Percentiles rank a stretch among this genome's conserved stretches.
phyloP scores from a whole-genome alignment of 2,113 vertebrate species.

The Perca schrenkii region DNA sequence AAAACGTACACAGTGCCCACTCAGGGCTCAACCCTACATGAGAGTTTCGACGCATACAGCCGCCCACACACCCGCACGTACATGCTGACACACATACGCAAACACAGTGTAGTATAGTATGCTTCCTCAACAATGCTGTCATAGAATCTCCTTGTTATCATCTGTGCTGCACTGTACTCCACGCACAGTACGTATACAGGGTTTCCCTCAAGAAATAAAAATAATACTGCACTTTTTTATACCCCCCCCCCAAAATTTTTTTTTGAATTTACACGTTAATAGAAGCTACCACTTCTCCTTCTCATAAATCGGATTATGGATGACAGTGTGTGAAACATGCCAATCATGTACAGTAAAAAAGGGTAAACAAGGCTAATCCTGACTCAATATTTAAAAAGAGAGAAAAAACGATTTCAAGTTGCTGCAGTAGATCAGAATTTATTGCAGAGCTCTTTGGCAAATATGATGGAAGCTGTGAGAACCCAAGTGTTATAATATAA shows the following conservation, averaged over 20 bases:
- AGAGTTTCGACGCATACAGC: constrained; percentile 63
- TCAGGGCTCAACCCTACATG: constrained; percentile 41
- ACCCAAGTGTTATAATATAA: constrained; percentile 10
- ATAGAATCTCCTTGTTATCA: constrained; percentile 51
- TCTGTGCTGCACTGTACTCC: constrained; percentile 43
- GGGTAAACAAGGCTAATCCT: constrained; percentile 34
- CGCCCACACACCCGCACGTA: constrained; percentile 59
- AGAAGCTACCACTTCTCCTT: constrained; percentile 33
- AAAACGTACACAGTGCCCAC: constrained; percentile 55
- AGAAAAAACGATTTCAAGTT: constrained; percentile 45
- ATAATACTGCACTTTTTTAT: constrained; percentile 40
- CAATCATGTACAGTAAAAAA: constrained; percentile 11
- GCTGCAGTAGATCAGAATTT: constrained; percentile 55
- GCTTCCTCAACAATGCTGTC: constrained; percentile 37
- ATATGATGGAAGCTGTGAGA: constrained; percentile 31
- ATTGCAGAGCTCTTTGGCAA: constrained; percentile 40
- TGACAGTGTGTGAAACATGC: constrained; percentile 20
- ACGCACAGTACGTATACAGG: constrained; percentile 16
- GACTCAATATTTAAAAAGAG: background rate
- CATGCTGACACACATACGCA: constrained; percentile 9
- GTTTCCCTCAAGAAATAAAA: constrained; percentile 47
- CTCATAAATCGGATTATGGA: background rate
- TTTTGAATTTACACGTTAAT: constrained; percentile 7
- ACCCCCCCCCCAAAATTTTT: background rate
- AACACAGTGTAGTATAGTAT: constrained; percentile 5